Percentiles rank a stretch among this genome's conserved stretches.
These are phyloP conservation scores for Pygmarrhopalites habei DNA, from an alignment of 1,140 invertebrate genomes.

Conservation along the genomic window DNA sequence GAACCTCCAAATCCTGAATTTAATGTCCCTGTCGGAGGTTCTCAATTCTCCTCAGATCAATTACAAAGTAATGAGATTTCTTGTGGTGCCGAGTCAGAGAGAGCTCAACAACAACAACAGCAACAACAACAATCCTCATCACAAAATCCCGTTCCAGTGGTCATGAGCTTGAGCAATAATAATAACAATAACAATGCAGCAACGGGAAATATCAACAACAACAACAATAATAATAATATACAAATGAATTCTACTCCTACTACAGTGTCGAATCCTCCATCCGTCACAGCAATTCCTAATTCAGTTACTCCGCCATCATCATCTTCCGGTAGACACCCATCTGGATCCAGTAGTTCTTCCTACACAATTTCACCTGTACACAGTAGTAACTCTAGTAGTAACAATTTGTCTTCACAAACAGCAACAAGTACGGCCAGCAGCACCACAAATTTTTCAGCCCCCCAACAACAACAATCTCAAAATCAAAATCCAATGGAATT, in stretches of 20 bases:
- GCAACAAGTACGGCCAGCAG: constrained; percentile 13
- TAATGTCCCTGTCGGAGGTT: constrained; percentile 35
- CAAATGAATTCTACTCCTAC: not conserved
- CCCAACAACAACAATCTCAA: not conserved
- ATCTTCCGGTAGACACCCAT: constrained; percentile 10
- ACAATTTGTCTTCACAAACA: not conserved
- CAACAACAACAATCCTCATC: constrained; percentile 6
- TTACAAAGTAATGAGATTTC: constrained; percentile 22
- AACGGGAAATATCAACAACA: not conserved
- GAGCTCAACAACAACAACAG: constrained; percentile 11
- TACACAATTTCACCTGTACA: constrained; percentile 19
- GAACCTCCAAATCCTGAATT: constrained; percentile 40
- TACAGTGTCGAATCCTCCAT: not conserved
- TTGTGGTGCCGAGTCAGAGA: constrained; percentile 31
- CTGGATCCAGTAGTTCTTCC: not conserved
- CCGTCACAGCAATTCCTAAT: not conserved
- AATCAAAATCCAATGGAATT: constrained; percentile 12
- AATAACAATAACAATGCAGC: not conserved
- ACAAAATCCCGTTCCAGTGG: constrained; percentile 14
- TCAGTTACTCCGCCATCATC: not conserved
- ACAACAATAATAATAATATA: not conserved
- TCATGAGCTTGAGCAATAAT: constrained; percentile 35
- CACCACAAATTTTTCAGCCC: not conserved
- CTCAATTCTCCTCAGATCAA: constrained; percentile 7
- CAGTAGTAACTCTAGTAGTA: not conserved